Percentiles rank a stretch among this genome's conserved stretches.
Conservation (phyloP, 2,797 vertebrate species). For the Sebastes vulpes region DNA sequence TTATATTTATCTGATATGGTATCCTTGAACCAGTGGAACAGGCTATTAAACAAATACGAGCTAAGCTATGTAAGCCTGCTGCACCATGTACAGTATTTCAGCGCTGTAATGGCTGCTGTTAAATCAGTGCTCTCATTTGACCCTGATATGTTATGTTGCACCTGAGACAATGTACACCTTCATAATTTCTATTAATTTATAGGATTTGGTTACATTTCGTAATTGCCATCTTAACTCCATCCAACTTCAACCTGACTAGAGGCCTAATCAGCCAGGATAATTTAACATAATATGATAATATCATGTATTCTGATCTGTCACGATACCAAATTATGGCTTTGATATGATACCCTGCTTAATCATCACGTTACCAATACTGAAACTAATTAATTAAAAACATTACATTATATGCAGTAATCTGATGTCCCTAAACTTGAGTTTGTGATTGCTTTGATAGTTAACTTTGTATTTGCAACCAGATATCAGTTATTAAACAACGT, state of each 20-base stretch:
- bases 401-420: too few species aligned
- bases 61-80: slow-evolving; percentile 2
- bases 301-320: background rate
- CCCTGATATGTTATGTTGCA: background rate
- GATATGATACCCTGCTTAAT: too few species aligned
- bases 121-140: slow-evolving; percentile 14
- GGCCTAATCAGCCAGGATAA: background rate
- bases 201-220: background rate
- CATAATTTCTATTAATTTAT: background rate
- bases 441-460: too few species aligned
- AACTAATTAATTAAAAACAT: too few species aligned
- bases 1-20: slow-evolving; percentile 3
- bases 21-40: slow-evolving; percentile 10
- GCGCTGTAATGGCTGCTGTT: slow-evolving; percentile 26
- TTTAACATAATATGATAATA: background rate
- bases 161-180: background rate
- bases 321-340: too few species aligned
- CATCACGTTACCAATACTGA: too few species aligned
- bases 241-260: background rate
- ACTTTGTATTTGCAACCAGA: too few species aligned
- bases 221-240: background rate
- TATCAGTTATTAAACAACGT: too few species aligned
- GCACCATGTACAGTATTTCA: slow-evolving; percentile 19
- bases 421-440: too few species aligned
- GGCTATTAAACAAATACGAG: slow-evolving; percentile 45